These are phyloP conservation scores for Drosophila ohnishii DNA, from an alignment of 1,140 invertebrate species.

Conservation along the genomic window DNA sequence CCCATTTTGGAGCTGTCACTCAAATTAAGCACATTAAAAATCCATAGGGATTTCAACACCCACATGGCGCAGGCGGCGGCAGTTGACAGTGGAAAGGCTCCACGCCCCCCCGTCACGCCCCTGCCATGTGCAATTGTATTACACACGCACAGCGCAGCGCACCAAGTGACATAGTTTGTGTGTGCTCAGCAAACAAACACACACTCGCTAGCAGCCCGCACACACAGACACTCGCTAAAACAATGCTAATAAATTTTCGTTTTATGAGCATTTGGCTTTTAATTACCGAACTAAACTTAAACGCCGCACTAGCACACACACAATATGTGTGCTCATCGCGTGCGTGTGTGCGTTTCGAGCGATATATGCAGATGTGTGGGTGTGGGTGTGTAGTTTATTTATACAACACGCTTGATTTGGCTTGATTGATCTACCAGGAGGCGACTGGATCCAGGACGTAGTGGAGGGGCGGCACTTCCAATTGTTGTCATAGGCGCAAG, in stretches of 20 bases:
- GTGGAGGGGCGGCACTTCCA: not conserved
- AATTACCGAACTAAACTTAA: constrained; percentile 65
- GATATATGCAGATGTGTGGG: constrained; percentile 6
- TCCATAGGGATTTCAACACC: constrained; percentile 61
- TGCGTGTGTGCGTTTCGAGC: not conserved
- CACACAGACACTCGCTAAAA: constrained; percentile 34
- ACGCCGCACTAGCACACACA: constrained; percentile 55
- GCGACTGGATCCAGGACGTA: not conserved
- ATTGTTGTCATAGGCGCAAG: constrained; percentile 48
- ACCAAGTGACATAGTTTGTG: constrained; percentile 35
- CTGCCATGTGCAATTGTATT: constrained; percentile 36
- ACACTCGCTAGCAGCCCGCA: not conserved
- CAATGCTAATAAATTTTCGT: constrained; percentile 64
- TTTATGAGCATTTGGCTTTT: constrained; percentile 64
- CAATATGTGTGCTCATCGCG: constrained; percentile 24
- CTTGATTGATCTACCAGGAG: constrained; percentile 50
- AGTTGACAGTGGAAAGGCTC: not conserved
- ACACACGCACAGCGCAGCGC: constrained; percentile 21
- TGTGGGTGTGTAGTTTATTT: constrained; percentile 36
- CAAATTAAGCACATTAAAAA: constrained; percentile 65
- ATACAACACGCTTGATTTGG: constrained; percentile 59
- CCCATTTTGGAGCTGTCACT: constrained; percentile 58
- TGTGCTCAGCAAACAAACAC: constrained; percentile 40
- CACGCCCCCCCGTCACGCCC: not conserved
- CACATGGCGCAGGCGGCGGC: constrained; percentile 9